Base-by-base conservation (phyloP, 1,140 invertebrate species). In the Drosophila micromelanica region DNA sequence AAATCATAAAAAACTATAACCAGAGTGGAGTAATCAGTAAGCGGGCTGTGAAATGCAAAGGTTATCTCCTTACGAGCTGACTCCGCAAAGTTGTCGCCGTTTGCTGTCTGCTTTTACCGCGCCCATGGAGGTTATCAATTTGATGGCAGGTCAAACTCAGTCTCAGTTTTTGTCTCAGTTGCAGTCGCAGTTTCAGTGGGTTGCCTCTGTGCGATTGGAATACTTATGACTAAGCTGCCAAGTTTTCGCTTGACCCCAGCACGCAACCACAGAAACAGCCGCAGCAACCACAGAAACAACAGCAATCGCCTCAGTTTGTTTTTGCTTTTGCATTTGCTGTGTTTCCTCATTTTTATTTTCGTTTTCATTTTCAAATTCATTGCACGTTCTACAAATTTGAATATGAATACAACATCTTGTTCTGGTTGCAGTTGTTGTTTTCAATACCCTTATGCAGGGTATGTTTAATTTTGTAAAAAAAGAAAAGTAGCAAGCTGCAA, bases 361-460 rank as follows among this genome's bases (percentile, higher is more conserved):
- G 73, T 76, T 73, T 73, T 67, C 30, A 59, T 62, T 52, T 61
- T 69, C 57, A 57, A 87, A 86, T 86, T 78, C 81, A 78, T 60
- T 87, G 82, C 81, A 86, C 81, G 82, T 87, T 86, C 75, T 82
- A 87, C 74, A 87, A 87, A 86, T 86, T 86, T 86, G 82, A 87
- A 86, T 86, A 78, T 89, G 84, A 82, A 86, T 72, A 54, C 70
- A 73, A 60, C 49, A 56, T 64, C 56, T 75, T 71, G 55, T 62
- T 56, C 40, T 80, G 77, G 35, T 30, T 45, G 38, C 15, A 59
- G 17, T 52, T 42, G 63, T 32, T 55, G 35, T 8, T 35, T 35
- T 9, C 7, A 23, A 38, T 55, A 38, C 49, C 30, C 49, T 52
- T 11, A 9, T 30, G 15, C 3, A 9, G 30, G 7, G 49, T 17